phyloP scores from a whole-genome alignment of 2,797 vertebrate genomes.

The Trematomus bernacchii region DNA sequence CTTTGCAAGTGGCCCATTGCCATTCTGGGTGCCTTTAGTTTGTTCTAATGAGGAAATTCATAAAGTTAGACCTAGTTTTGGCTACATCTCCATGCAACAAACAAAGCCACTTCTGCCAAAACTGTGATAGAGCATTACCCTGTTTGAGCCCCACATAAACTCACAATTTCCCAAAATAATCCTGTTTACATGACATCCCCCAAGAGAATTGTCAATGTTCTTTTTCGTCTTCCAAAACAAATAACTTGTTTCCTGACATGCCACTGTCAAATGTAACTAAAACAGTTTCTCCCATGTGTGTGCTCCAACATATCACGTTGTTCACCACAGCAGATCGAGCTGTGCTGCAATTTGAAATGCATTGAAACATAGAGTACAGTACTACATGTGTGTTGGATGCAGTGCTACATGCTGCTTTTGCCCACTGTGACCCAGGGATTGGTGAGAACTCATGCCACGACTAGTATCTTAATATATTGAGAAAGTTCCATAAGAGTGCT shows the following conservation, averaged over 20 bases:
- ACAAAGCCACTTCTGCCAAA: constrained; percentile 40
- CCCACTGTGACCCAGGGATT: not conserved
- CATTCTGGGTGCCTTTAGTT: constrained; percentile 17
- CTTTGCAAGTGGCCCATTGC: constrained; percentile 7
- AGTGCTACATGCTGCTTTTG: not conserved
- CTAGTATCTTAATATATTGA: not conserved
- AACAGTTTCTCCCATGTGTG: constrained; percentile 26
- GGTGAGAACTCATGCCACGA: not conserved
- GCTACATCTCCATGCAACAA: constrained; percentile 26
- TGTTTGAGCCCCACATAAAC: constrained; percentile 38
- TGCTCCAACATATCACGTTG: not conserved
- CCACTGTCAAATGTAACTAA: constrained; percentile 23
- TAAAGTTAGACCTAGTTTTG: constrained; percentile 39
- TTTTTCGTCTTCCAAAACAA: constrained; percentile 22
- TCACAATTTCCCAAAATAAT: constrained; percentile 31
- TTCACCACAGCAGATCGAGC: constrained; percentile 13
- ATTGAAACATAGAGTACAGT: not conserved
- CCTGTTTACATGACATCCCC: constrained; percentile 35
- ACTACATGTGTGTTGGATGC: not conserved
- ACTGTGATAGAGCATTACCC: constrained; percentile 39
- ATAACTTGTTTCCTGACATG: constrained; percentile 28
- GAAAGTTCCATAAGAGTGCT: not conserved
- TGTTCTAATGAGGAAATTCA: constrained; percentile 26
- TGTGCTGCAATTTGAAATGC: constrained; percentile 3
- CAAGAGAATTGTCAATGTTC: constrained; percentile 3